A percentile compares a stretch with the other conserved stretches of the same genome.
phyloP scores from a whole-genome alignment of 1,140 invertebrate species.

The Andrena cerasifolii region DNA sequence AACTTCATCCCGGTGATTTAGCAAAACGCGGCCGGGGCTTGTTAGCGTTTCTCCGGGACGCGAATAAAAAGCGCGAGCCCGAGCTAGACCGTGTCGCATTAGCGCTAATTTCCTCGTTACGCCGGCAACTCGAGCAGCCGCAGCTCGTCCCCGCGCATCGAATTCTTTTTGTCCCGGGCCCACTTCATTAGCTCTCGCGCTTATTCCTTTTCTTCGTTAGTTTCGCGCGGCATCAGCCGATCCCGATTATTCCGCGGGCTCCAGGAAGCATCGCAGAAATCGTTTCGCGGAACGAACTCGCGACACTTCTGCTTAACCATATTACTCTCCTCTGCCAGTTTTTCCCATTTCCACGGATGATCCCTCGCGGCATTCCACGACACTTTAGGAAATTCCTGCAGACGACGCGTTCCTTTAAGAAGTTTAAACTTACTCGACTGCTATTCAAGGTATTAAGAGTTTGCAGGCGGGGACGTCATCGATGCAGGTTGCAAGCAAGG shows the following conservation, averaged over 20 bases:
- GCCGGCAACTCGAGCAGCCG: background rate
- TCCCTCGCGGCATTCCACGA: too few species aligned
- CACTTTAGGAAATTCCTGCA: too few species aligned
- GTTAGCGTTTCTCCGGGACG: constrained; percentile 29
- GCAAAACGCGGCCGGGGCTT: constrained; percentile 23
- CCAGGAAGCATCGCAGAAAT: background rate
- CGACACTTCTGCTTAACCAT: background rate
- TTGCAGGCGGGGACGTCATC: too few species aligned
- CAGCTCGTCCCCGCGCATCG: background rate
- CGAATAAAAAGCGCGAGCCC: constrained; percentile 23
- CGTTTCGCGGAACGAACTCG: background rate
- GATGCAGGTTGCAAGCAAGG: too few species aligned
- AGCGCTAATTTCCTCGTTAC: constrained; percentile 40
- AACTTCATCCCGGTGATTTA: constrained; percentile 31
- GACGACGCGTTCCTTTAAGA: background rate
- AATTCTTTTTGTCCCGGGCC: constrained; percentile 10
- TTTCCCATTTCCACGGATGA: too few species aligned
- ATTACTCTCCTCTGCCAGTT: background rate
- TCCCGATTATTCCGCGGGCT: background rate
- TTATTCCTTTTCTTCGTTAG: background rate
- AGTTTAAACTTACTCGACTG: background rate
- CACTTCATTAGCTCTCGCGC: constrained; percentile 15
- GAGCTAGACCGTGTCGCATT: constrained; percentile 41
- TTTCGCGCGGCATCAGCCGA: background rate
- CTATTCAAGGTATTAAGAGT: too few species aligned